Conservation (phyloP, 2,113 vertebrate genomes). For the Paralichthys olivaceus region DNA sequence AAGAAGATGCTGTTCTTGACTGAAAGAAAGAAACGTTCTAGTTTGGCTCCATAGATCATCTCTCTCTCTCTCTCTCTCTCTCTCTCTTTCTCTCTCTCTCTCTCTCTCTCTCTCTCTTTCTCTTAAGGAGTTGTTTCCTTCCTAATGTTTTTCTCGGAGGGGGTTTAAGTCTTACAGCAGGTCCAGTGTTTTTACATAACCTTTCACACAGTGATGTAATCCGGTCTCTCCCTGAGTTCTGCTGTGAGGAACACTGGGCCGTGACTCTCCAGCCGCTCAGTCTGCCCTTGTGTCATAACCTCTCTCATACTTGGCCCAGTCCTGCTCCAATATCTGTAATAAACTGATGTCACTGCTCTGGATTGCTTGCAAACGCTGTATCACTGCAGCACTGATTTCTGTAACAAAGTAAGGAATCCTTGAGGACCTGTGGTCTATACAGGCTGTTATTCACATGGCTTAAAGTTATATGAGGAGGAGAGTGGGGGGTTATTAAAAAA, state of each 20-base stretch:
- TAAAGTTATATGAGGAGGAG: conserved; percentile 47
- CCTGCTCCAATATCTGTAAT: conserved; percentile 67
- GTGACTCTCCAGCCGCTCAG: conserved; percentile 37
- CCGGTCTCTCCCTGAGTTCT: conserved; percentile 32
- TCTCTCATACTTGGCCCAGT: conserved; percentile 51
- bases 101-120: neutral
- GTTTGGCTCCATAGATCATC: too few species aligned
- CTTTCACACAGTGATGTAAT: conserved; percentile 62
- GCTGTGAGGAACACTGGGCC: conserved; percentile 62
- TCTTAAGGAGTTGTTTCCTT: conserved; percentile 21
- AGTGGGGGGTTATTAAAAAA: conserved; percentile 52
- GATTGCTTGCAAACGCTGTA: conserved; percentile 52
- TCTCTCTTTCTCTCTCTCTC: too few species aligned
- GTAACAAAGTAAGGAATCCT: conserved; percentile 59
- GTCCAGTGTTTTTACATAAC: conserved; percentile 68
- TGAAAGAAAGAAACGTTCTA: too few species aligned
- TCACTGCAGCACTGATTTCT: conserved; percentile 39
- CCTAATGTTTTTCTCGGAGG: conserved; percentile 18
- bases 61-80: too few species aligned
- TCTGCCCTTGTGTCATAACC: conserved; percentile 68
- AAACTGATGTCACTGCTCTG: conserved; percentile 71
- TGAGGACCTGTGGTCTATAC: conserved; percentile 51
- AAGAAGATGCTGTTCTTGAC: too few species aligned
- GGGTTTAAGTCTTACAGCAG: conserved; percentile 28
- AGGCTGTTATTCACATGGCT: conserved; percentile 60